These are phyloP conservation scores for Agrotis exclamationis DNA, from an alignment of 2,888 invertebrate genomes.

Conservation along the genomic window DNA sequence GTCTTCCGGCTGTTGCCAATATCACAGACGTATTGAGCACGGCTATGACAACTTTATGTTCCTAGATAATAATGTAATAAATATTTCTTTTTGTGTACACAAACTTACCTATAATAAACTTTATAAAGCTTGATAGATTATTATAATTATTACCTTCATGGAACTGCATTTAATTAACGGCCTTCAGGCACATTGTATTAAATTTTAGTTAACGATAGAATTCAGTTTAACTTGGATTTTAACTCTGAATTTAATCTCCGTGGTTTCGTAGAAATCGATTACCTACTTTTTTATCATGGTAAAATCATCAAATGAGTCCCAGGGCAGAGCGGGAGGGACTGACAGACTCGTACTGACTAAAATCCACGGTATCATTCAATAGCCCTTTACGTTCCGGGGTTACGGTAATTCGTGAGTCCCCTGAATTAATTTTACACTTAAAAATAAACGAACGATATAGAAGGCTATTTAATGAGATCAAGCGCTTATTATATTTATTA, in stretches of 20 bases:
- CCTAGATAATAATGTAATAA: conserved; percentile 24
- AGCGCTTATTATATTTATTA: conserved; percentile 3
- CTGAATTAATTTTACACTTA: conserved; percentile 1
- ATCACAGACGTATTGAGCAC: conserved; percentile 45
- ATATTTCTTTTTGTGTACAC: conserved; percentile 24
- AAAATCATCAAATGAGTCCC: no score
- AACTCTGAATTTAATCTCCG: not conserved
- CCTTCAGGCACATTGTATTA: not conserved
- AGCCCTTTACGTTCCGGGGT: no score
- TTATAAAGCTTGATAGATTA: not conserved
- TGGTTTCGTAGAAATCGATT: not conserved
- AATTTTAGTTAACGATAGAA: not conserved
- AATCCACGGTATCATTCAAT: no score
- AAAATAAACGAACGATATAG: not conserved
- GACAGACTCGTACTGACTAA: no score
- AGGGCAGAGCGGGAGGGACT: no score
- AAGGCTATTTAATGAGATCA: conserved; percentile 4
- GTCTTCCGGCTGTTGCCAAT: conserved; percentile 54
- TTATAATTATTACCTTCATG: not conserved
- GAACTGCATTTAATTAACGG: conserved; percentile 1
- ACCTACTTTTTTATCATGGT: no score
- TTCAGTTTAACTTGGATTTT: not conserved
- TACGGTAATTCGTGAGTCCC: no score
- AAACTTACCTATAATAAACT: not conserved
- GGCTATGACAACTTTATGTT: conserved; percentile 44